Evolutionary conservation across 2,113 vertebrate genomes (phyloP), one percentile per base, ranked within the genome.

Genomic region (Nansenia antarctica): DNA sequence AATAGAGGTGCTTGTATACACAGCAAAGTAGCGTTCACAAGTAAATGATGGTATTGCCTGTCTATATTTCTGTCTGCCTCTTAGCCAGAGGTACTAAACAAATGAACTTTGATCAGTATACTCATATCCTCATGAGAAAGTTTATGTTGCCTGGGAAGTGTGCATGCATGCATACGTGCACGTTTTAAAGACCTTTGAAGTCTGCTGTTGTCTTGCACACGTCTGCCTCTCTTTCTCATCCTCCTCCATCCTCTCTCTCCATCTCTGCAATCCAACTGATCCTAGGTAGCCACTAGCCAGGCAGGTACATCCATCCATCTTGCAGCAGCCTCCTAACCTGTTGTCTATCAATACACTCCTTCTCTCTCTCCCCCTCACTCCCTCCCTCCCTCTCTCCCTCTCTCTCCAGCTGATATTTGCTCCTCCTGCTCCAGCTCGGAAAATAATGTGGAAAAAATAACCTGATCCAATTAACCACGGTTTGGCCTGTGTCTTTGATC

Each of bases 401-500:
- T 52, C 74, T 74, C 22, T 9, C 8, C 11, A 8, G 6, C 24
- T 47, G 52, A 22, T 18, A n/a, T 54, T 20, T 14, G 1, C 5
- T 34, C 7, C 18, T 27, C 78, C 83, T 29, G 79, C 81, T 79
- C 65, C 60, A 1, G 37, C 34, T 37, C 29, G 27, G 54, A 57
- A n/a, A n/a, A 27, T 34, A 32, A 78, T 73, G 72, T 77, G 80
- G 79, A 80, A 84, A 84, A n/a, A 81, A 79, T 73, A 70, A 55
- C 74, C 53, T 69, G 49, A 77, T 87, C 66, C 67, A 73, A 77
- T 88, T 88, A 83, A 57, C 72, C 65, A 59, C 74, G 70, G 69
- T 62, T 29, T 35, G 39, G 35, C 69, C 53, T 24, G 66, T 80
- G 73, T 77, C 67, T n/a, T 53, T 60, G 14, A 76, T 72, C 57